Base-by-base conservation (phyloP, 2,797 vertebrate genomes). In the Sorex maritimensis region DNA sequence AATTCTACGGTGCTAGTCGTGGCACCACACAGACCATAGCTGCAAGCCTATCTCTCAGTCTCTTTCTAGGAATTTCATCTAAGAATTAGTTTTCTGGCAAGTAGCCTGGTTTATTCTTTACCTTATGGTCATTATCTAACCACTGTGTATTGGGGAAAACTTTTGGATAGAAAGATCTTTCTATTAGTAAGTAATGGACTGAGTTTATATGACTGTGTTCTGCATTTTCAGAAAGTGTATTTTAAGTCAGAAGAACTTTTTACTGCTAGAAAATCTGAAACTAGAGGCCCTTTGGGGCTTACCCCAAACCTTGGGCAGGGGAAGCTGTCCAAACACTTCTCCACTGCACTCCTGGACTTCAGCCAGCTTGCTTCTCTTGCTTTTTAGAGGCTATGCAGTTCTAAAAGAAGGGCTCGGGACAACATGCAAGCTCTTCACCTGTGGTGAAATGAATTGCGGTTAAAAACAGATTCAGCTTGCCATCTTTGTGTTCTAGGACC, bases 51-150 rank as follows among this genome's bases (percentile, higher is more conserved):
- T 41, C 9, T 24, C 84, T 6, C 14, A 13, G 41, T 9, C 46
- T 38, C 55, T 34, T 38, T 71, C 49, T 17, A 7, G 0, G 3
- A 34, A 63, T 15, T 55, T 41, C 5, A 9, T 5, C 0, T 78
- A 34, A 44, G 0, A 0, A 28, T 28, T 81, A 0, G 0, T 0
- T 6, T 13, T 52, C 73, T 26, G 52, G 79, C 17, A 23, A 44
- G 30, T 0, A 0, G 21, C 44, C 23, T 0, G 0, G 19, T 81
- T 34, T 69, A 0, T 44, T 81, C 38, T 71, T 81, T 12, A 15
- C 49, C 34, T 52, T 52, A 6, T 15, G 5, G 14, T 72, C 13
- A 0, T 44, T 46, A 23, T n/a, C 5, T 44, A 0, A 65, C 21
- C 41, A 24, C 58, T 10, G 9, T 19, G 21, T 34, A 6, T 34